Evolutionary conservation across 2,888 invertebrate genomes (phyloP), one percentile per base, ranked within the genome.

Genomic region (Pterostichus madidus): DNA sequence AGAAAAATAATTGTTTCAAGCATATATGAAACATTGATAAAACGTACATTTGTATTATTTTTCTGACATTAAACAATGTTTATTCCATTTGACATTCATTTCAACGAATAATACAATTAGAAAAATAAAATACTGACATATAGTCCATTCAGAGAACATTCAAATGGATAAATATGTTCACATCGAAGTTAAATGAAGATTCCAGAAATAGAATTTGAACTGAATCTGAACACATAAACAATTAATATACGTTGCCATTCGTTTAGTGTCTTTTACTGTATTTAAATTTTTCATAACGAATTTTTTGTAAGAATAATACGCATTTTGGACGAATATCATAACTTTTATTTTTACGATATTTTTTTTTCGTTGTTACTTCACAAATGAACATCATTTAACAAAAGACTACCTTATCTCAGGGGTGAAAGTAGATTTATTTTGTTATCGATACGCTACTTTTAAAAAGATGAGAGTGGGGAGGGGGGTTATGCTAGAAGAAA

Each of bases 1-100:
- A 78, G 78, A 78, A 78, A 78, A 78, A 31, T 56, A 78, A 78
- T 44, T 78, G 35, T 59, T 59, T 59, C 44, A 59, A 78, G 35
- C 46, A 44, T 53, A 61, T 61, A 59, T 56, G 56, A 56, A 78
- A 59, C 56, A 78, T 78, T 71, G 68, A 71, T 71, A 71, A 64
- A 71, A 39, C 68, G 68, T 17, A 44, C 44, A 71, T 71, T 44
- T 71, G 68, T 71, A 71, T 59, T 56, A 56, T 56, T 56, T 24
- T 64, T 64, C 13, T 39, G 68, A 71, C 68, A 71, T 44, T 17
- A 24, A 71, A 71, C 44, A 71, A 44, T 71, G 68, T 46, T 32
- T 71, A 44, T 39, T 71, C 53, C 11, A 76, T 76, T 52, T 76
- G 56, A 76, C 53, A 76, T 56, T 53, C 6, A 68, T 68, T 31